phyloP scores from a whole-genome alignment of 64 coral and sea anemone genomes.

The Hydrozoanthus tunicans region DNA sequence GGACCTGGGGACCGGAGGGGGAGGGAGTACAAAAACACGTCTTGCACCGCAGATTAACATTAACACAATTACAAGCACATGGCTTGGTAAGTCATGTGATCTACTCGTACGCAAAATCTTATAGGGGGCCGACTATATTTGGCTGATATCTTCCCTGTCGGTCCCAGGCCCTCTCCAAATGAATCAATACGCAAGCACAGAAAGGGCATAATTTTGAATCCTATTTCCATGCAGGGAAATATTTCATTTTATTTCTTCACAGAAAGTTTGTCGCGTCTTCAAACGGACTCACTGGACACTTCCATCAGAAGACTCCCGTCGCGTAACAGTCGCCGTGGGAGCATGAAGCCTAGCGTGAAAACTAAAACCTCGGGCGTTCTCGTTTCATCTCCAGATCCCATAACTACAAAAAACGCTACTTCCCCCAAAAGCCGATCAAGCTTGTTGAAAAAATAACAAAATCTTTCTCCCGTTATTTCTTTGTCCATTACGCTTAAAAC shows the following conservation, averaged over 20 bases:
- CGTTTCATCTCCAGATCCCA: neutral
- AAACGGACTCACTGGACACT: slow-evolving; percentile 58
- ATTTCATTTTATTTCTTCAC: neutral
- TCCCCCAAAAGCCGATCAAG: neutral
- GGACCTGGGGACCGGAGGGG: too few relatives aligned
- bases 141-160: too few relatives aligned
- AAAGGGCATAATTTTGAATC: too few relatives aligned
- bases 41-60: too few relatives aligned
- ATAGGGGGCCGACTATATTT: too few relatives aligned
- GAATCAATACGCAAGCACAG: too few relatives aligned
- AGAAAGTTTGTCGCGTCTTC: slow-evolving; percentile 60
- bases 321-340: slow-evolving; percentile 48
- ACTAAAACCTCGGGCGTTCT: neutral
- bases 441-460: neutral
- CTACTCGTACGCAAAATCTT: too few relatives aligned
- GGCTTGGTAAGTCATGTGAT: too few relatives aligned
- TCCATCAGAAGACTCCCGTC: slow-evolving; percentile 36
- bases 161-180: too few relatives aligned
- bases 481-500: neutral
- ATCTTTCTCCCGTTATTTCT: neutral
- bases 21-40: too few relatives aligned
- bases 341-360: slow-evolving; percentile 53
- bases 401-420: neutral
- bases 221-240: too few relatives aligned
- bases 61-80: too few relatives aligned